Conservation (phyloP, 2,888 invertebrate genomes). For the Psylliodes chrysocephalus region DNA sequence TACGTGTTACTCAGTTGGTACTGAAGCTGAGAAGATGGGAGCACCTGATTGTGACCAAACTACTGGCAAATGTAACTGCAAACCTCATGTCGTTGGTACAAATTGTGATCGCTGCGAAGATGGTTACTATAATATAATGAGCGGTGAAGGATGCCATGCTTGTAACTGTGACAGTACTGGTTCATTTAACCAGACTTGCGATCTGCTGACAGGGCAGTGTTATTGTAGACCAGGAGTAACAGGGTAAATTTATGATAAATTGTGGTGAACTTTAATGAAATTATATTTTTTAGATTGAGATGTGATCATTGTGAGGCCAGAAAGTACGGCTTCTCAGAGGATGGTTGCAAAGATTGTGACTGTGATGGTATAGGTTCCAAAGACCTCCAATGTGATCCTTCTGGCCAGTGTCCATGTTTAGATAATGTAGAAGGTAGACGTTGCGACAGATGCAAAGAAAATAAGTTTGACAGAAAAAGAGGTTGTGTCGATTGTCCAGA, state of each 20-base stretch:
- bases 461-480: conserved; percentile 90
- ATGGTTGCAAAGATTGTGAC: conserved; percentile 86
- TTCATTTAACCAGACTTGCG: conserved; percentile 85
- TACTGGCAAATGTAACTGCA: conserved; percentile 84
- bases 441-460: conserved; percentile 97
- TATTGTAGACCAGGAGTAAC: conserved; percentile 89
- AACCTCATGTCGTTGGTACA: conserved; percentile 81
- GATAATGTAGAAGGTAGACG: conserved; percentile 92
- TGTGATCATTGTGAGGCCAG: conserved; percentile 84
- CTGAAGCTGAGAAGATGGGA: conserved; percentile 76
- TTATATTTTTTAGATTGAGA: conserved; percentile 68
- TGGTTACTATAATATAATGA: conserved; percentile 84
- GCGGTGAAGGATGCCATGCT: conserved; percentile 86
- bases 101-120: conserved; percentile 88
- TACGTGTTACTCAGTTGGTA: conserved; percentile 88
- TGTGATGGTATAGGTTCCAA: conserved; percentile 91
- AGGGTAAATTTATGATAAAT: conserved; percentile 67
- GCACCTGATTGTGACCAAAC: conserved; percentile 82
- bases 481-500: conserved; percentile 92
- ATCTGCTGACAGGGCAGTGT: conserved; percentile 87
- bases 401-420: conserved; percentile 88
- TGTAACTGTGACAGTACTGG: conserved; percentile 93
- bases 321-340: conserved; percentile 84
- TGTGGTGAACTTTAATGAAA: too few relatives aligned
- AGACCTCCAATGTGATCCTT: conserved; percentile 86